Evolutionary conservation across 1,140 invertebrate genomes (phyloP).

Genomic region (Ectropis grisescens): DNA sequence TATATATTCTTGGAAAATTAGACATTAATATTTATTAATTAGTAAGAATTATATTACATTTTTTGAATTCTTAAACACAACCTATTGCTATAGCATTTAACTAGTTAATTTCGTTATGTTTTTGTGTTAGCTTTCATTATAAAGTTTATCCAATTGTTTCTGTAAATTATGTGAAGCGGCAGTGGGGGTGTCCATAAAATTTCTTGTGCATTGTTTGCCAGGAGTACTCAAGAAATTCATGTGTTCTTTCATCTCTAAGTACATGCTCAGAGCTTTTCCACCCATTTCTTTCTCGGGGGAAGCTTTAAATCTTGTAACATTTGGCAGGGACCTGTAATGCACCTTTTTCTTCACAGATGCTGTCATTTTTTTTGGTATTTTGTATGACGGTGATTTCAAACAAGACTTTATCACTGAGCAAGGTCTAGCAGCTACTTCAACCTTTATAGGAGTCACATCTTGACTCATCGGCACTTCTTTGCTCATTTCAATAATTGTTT

Average conservation of each 20-base stretch:
- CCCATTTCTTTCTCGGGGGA: conserved; percentile 28
- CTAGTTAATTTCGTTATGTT: too few species aligned
- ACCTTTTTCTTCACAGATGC: conserved; percentile 46
- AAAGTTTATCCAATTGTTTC: conserved; percentile 47
- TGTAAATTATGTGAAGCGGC: conserved; percentile 50
- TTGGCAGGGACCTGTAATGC: conserved; percentile 43
- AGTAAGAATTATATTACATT: too few species aligned
- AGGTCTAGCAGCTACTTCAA: conserved; percentile 13
- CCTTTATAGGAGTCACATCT: conserved; percentile 8
- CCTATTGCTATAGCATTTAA: too few species aligned
- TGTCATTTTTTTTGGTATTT: conserved; percentile 42
- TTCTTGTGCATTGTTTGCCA: conserved; percentile 12
- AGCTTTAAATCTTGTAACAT: conserved; percentile 22
- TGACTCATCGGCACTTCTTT: conserved; percentile 13
- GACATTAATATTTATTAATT: too few species aligned
- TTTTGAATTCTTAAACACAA: too few species aligned
- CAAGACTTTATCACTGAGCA: conserved; percentile 30
- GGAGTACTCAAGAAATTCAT: conserved; percentile 54
- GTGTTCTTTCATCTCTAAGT: conserved; percentile 53
- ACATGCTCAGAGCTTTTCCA: conserved; percentile 35
- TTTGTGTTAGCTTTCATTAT: conserved; percentile 14
- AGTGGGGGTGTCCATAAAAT: conserved; percentile 32
- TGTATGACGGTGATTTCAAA: conserved; percentile 40
- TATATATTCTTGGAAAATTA: too few species aligned
- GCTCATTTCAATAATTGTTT: conserved; percentile 11